These are phyloP conservation scores for Scatophagus argus DNA, from an alignment of 2,113 vertebrate species.

Conservation along the genomic window DNA sequence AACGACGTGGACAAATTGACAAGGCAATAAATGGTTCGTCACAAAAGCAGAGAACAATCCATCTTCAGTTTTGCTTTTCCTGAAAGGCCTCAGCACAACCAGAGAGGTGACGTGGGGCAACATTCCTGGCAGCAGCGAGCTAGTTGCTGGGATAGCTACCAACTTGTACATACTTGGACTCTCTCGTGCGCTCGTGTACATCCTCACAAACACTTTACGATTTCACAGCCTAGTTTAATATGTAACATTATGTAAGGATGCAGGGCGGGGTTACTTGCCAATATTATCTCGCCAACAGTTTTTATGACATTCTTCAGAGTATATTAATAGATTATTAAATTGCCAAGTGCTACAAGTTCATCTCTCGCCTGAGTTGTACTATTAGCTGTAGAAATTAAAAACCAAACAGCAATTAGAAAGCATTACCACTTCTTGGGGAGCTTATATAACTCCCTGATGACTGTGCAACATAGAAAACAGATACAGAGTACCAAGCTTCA, in stretches of 20 bases:
- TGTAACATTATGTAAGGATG: conserved; percentile 4
- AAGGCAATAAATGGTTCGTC: conserved; percentile 52
- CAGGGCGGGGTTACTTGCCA: neutral
- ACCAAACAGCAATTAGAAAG: conserved; percentile 38
- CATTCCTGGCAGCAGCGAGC: conserved; percentile 64
- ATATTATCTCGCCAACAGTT: conserved; percentile 13
- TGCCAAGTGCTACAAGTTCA: conserved; percentile 17
- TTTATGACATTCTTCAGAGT: conserved; percentile 25
- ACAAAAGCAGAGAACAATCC: conserved; percentile 46
- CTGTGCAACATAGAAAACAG: conserved; percentile 26
- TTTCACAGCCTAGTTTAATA: neutral
- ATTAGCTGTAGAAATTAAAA: conserved; percentile 21
- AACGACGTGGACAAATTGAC: conserved; percentile 51
- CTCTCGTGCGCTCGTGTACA: conserved; percentile 20
- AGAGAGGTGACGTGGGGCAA: conserved; percentile 36
- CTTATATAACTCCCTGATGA: conserved; percentile 43
- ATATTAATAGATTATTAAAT: conserved; percentile 50
- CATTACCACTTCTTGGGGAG: conserved; percentile 23
- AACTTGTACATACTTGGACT: neutral
- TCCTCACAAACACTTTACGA: neutral
- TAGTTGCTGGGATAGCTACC: conserved; percentile 61
- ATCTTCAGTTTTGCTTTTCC: conserved; percentile 34
- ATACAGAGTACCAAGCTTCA: conserved; percentile 1
- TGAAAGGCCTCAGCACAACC: conserved; percentile 35
- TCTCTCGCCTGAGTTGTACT: conserved; percentile 21